Evolutionary conservation across 2,888 invertebrate species (phyloP), one percentile per base, ranked within the genome.

Genomic region (Drosophila hawaiiensis): DNA sequence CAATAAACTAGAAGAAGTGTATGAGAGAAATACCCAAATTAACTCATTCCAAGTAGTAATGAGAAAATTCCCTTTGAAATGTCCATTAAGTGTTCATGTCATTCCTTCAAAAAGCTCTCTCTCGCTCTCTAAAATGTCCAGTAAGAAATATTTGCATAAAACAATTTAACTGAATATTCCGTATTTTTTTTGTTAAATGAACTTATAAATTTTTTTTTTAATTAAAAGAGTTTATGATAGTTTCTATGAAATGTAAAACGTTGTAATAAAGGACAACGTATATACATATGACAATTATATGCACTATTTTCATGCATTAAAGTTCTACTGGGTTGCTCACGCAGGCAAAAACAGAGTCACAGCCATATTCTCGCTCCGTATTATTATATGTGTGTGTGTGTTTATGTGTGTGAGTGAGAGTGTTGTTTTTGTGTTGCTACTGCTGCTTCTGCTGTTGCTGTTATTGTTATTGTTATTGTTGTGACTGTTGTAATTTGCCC

Each of bases 401-500:
- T 61, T 25, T 61, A 60, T 59, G 58, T 58, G 50, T 49, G 50
- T 50, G 68, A 60, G 52, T 60, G 54, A 35, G 28, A 68, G 55
- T 64, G 41, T 75, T 52, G 28, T n/a, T 53, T 50, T 65, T 41
- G 74, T 68, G 61, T 58, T 79, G 31, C 41, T 68, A 59, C 47
- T 79, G 7, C 54, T 68, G 59, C 50, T 72, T 25, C 47, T 29
- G 25, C 25, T 29, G 10, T 19, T 35, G 47, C 53, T 35, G 43
- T 54, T 62, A 7, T 7, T 29, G 29, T 29, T 29, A 16, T 35
- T 4, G 16, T 37, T 37, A 54, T 68, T 74, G 64, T 61, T 76
- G 47, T 25, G 47, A 60, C 43, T 80, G 74, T 76, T 84, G 82
- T 80, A 75, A 73, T 83, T 78, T 82, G 75, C 81, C 73, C 89